phyloP scores from a whole-genome alignment of 2,113 vertebrate species.

The Bos javanicus region DNA sequence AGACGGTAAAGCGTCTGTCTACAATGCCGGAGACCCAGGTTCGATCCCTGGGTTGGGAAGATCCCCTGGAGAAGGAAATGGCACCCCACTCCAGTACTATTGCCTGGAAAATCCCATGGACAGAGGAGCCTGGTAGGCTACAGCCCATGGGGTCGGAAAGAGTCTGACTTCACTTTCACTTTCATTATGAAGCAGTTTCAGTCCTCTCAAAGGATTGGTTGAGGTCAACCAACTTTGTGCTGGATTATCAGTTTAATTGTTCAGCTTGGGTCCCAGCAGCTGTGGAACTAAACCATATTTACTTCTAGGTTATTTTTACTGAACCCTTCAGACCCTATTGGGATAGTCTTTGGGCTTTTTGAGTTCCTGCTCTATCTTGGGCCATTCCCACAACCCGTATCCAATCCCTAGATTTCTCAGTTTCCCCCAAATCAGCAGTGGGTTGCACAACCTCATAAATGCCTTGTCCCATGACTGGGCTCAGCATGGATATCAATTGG shows the following conservation, averaged over 20 bases:
- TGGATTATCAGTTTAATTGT: background rate
- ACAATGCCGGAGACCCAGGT: too few relatives aligned
- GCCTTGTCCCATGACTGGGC: background rate
- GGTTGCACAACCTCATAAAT: background rate
- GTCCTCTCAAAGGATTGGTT: background rate
- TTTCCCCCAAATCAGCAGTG: background rate
- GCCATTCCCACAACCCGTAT: background rate
- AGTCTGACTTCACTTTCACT: too few relatives aligned
- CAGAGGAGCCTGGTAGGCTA: too few relatives aligned
- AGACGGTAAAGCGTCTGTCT: too few relatives aligned
- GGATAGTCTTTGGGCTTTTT: background rate
- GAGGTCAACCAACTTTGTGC: too few relatives aligned
- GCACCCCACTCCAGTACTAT: too few relatives aligned
- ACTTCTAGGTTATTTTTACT: background rate
- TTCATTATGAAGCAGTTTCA: background rate
- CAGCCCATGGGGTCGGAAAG: too few relatives aligned
- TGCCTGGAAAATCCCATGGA: too few relatives aligned
- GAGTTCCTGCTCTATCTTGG: background rate
- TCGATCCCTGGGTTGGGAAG: too few relatives aligned
- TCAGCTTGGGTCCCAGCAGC: background rate
- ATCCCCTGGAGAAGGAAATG: too few relatives aligned
- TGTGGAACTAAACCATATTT: background rate
- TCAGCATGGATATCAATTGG: background rate
- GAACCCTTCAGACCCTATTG: too few relatives aligned
- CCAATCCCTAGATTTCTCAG: background rate